These are phyloP conservation scores for Virgularia gustaviana DNA, from an alignment of 92 coral and sea anemone genomes.

Conservation along the genomic window DNA sequence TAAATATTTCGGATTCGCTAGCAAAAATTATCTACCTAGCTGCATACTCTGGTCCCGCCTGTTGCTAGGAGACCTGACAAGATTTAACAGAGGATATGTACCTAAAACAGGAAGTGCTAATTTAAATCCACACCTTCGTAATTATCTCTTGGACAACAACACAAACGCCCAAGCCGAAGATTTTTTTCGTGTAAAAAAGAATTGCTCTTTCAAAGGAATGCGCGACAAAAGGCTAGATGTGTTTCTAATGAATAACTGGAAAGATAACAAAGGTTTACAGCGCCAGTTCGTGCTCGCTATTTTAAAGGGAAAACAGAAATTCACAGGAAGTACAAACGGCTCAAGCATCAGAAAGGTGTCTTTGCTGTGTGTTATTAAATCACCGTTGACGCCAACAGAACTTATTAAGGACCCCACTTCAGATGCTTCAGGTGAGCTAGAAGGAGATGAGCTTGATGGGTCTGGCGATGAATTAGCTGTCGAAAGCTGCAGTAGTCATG, in stretches of 20 bases:
- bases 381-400: not conserved
- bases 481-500: not conserved
- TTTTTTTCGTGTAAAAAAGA: not conserved
- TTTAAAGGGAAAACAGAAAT: not conserved
- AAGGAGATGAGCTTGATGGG: not conserved
- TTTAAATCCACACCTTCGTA: not conserved
- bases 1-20: not conserved
- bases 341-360: not conserved
- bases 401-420: not conserved
- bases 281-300: conserved; percentile 5
- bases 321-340: not conserved
- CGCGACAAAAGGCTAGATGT: not conserved
- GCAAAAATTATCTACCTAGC: conserved; percentile 7
- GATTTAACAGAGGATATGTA: not conserved
- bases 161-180: conserved; percentile 14
- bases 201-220: conserved; percentile 1
- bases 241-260: conserved; percentile 6
- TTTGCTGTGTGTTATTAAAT: not conserved
- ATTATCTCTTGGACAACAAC: not conserved
- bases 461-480: not conserved
- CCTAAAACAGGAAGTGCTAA: not conserved
- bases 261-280: conserved; percentile 16
- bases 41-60: conserved; percentile 17
- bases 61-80: not conserved
- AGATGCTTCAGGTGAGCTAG: too few species aligned